A percentile compares a stretch with the other conserved stretches of the same genome.
Evolutionary conservation across 2,888 invertebrate species (phyloP).

Genomic region (Cloeon dipterum): DNA sequence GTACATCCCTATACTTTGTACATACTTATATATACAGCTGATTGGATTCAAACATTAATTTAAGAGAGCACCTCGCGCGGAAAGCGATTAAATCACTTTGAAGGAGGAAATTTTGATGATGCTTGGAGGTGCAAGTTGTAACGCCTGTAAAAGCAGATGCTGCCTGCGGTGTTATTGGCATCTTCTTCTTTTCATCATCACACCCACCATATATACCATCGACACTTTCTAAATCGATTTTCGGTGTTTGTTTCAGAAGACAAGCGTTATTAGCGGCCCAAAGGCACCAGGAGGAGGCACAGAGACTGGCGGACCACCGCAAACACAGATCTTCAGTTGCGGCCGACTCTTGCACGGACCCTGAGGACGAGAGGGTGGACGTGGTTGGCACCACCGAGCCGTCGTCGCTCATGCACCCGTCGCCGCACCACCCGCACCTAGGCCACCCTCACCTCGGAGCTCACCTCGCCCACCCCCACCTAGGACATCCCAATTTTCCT

Average conservation of each 20-base stretch:
- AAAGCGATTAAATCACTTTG: no score
- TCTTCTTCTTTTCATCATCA: no score
- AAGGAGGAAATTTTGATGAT: no score
- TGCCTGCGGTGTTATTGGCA: no score
- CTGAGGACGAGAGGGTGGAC: constrained; percentile 66
- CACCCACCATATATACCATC: no score
- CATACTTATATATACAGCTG: no score
- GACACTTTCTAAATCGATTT: no score
- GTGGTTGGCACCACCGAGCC: constrained; percentile 65
- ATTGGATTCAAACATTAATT: no score
- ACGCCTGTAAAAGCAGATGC: no score
- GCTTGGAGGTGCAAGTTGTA: no score
- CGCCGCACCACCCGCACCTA: constrained; percentile 25
- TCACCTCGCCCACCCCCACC: constrained; percentile 10
- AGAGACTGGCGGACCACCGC: constrained; percentile 15
- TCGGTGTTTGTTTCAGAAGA: constrained; percentile 37
- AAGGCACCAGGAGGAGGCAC: constrained; percentile 17
- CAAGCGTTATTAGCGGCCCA: constrained; percentile 36
- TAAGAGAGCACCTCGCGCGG: no score
- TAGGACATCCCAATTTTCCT: constrained; percentile 2
- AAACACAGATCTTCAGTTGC: constrained; percentile 5
- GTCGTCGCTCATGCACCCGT: constrained; percentile 3
- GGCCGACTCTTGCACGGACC: constrained; percentile 20
- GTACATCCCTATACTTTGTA: no score
- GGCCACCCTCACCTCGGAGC: constrained; percentile 10